Conservation (phyloP, 2,113 vertebrate species). For the Manacus vitellinus region DNA sequence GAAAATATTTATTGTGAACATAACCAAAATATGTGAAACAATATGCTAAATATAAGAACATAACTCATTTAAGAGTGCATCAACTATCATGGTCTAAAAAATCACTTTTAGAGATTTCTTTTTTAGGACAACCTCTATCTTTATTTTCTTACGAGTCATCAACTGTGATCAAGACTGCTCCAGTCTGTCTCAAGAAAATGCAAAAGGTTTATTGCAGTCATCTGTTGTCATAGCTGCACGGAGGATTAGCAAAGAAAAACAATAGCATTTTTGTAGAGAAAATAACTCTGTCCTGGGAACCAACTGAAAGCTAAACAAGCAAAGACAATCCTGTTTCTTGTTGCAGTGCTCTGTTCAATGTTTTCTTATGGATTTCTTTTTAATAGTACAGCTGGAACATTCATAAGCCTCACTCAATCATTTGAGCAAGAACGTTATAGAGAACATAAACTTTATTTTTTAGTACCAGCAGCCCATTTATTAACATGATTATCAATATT, state of each 20-base stretch:
- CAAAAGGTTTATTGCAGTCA: background rate
- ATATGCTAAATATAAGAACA: background rate
- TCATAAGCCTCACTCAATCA: background rate
- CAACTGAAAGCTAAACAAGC: background rate
- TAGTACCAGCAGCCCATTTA: background rate
- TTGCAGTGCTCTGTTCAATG: background rate
- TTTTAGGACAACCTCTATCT: background rate
- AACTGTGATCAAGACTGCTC: background rate
- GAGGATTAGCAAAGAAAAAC: background rate
- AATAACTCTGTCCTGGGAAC: background rate
- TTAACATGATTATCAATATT: background rate
- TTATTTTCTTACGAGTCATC: background rate
- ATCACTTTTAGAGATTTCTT: background rate
- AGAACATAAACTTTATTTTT: background rate
- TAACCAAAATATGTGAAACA: background rate
- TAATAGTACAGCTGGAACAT: background rate
- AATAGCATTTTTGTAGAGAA: background rate
- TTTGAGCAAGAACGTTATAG: background rate
- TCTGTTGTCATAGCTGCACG: background rate
- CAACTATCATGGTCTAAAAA: background rate
- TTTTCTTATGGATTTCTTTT: background rate
- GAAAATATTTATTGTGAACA: background rate
- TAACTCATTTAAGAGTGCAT: background rate
- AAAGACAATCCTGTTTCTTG: background rate
- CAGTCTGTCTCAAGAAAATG: background rate